Evolutionary conservation across 1,140 invertebrate genomes (phyloP).

Genomic region (Grapholita molesta): DNA sequence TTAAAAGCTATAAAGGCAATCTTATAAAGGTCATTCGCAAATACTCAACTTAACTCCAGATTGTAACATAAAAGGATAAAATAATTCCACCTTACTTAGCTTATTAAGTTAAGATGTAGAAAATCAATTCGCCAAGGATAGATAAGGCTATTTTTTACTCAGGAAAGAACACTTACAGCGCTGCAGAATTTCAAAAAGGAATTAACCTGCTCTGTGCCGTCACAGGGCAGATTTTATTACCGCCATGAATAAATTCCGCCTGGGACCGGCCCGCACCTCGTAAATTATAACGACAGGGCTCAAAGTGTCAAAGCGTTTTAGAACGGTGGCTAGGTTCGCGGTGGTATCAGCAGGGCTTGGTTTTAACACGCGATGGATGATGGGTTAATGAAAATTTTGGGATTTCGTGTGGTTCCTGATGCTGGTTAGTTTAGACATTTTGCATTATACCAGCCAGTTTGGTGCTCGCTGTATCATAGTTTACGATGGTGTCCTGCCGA

Average conservation of each 20-base stretch:
- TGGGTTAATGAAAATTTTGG: constrained; percentile 19
- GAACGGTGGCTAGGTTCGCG: constrained; percentile 32
- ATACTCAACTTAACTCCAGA: not conserved
- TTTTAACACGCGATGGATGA: constrained; percentile 37
- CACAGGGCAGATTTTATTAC: constrained; percentile 60
- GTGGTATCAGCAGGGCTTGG: constrained; percentile 29
- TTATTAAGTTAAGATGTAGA: not conserved
- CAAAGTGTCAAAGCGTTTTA: constrained; percentile 44
- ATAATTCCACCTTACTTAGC: not conserved
- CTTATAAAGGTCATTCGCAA: not conserved
- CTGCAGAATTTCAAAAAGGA: constrained; percentile 53
- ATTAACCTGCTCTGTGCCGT: constrained; percentile 49
- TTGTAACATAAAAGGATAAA: not conserved
- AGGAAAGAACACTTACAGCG: constrained; percentile 11
- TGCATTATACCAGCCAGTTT: constrained; percentile 13
- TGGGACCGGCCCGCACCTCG: constrained; percentile 42
- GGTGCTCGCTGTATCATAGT: constrained; percentile 13
- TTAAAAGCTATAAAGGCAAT: not conserved
- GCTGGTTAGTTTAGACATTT: constrained; percentile 12
- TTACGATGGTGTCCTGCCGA: constrained; percentile 2
- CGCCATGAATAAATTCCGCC: constrained; percentile 62
- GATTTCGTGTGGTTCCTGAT: not conserved
- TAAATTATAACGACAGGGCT: constrained; percentile 53
- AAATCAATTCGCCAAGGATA: constrained; percentile 7
- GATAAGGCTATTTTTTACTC: constrained; percentile 9